These are phyloP conservation scores for Brassicogethes aeneus DNA, from an alignment of 2,888 invertebrate species.

Conservation along the genomic window DNA sequence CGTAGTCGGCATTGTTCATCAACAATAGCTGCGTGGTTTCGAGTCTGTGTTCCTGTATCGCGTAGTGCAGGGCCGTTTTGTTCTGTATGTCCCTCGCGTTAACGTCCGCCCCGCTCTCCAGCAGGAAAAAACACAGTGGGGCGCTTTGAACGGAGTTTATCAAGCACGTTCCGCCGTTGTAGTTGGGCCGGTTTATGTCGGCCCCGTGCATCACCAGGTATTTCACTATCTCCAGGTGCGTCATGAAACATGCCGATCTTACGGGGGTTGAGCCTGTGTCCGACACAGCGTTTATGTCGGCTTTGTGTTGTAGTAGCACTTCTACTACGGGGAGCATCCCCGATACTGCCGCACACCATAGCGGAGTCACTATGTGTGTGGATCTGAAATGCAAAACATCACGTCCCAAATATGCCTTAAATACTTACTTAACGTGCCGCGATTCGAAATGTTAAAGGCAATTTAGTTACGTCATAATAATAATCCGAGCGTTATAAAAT, in stretches of 20 bases:
- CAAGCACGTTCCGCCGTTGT: slow-evolving; percentile 87
- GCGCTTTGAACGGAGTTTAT: slow-evolving; percentile 89
- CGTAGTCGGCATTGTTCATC: slow-evolving; percentile 71
- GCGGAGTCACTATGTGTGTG: slow-evolving; percentile 74
- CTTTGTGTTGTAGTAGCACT: slow-evolving; percentile 68
- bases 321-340: slow-evolving; percentile 71
- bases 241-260: slow-evolving; percentile 89
- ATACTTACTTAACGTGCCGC: no score
- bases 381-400: no score
- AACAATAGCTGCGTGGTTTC: slow-evolving; percentile 78
- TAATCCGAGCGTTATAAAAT: no score
- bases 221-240: slow-evolving; percentile 70
- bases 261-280: slow-evolving; percentile 87
- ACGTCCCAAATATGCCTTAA: no score
- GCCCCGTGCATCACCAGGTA: slow-evolving; percentile 70
- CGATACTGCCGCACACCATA: slow-evolving; percentile 89
- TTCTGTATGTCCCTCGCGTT: slow-evolving; percentile 84
- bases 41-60: slow-evolving; percentile 74
- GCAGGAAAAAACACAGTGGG: slow-evolving; percentile 68
- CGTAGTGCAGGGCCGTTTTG: slow-evolving; percentile 89
- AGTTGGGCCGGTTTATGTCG: slow-evolving; percentile 76
- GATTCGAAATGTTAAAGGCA: no score
- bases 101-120: slow-evolving; percentile 71
- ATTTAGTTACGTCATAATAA: no score
- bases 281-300: slow-evolving; percentile 77